These are phyloP conservation scores for Drosophila ercepeae DNA, from an alignment of 1,140 invertebrate species.

Conservation along the genomic window DNA sequence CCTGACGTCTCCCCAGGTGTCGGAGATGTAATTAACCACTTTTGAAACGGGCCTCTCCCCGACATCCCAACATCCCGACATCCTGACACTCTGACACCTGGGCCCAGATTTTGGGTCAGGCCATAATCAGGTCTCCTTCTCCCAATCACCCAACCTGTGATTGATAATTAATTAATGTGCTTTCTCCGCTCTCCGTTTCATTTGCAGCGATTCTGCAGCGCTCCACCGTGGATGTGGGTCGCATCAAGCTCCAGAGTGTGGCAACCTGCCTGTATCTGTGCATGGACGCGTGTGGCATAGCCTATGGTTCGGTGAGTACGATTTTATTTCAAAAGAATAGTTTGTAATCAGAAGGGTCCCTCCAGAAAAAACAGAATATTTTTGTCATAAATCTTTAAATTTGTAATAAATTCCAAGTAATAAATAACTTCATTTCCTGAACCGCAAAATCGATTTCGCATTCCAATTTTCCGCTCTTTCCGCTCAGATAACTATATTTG, in stretches of 20 bases:
- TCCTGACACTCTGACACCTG: conserved; percentile 61
- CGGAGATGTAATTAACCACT: conserved; percentile 62
- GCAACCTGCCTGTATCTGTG: conserved; percentile 93
- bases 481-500: conserved; percentile 18
- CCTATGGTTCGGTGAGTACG: conserved; percentile 92
- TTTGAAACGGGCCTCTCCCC: conserved; percentile 6
- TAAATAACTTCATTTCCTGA: conserved; percentile 12
- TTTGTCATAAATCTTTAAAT: background rate
- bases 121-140: conserved; percentile 51
- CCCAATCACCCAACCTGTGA: conserved; percentile 33
- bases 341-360: no score
- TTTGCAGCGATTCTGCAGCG: conserved; percentile 92
- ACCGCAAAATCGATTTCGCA: conserved; percentile 24
- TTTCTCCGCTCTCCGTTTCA: conserved; percentile 42
- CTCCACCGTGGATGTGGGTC: conserved; percentile 89
- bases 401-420: background rate
- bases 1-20: conserved; percentile 27
- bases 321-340: background rate
- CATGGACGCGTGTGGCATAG: conserved; percentile 92
- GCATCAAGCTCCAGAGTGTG: conserved; percentile 92
- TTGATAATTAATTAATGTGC: conserved; percentile 76
- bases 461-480: conserved; percentile 17
- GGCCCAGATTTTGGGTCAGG: conserved; percentile 45
- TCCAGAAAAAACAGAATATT: no score
- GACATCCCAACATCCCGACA: background rate